A percentile compares a stretch with the other conserved stretches of the same genome.
These are phyloP conservation scores for Melanostigma gelatinosum DNA, from an alignment of 2,113 vertebrate genomes.

Conservation along the genomic window DNA sequence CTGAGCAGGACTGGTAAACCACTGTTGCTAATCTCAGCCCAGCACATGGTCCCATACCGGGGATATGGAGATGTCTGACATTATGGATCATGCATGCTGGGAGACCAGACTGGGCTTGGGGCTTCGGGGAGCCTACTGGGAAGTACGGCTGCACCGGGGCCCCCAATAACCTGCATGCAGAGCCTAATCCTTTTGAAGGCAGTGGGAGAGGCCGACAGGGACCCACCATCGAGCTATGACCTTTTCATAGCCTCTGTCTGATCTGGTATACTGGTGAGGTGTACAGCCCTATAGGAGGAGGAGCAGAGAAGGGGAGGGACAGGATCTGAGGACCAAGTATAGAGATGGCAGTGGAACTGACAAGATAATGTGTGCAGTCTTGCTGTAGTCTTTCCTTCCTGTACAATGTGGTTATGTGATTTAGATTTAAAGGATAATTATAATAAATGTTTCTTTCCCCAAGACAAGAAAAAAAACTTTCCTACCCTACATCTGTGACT, in stretches of 20 bases:
- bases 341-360: constrained; percentile 24
- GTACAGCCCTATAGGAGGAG: constrained; percentile 14
- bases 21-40: constrained; percentile 67
- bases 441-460: not conserved
- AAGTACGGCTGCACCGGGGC: constrained; percentile 36
- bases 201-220: constrained; percentile 47
- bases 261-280: constrained; percentile 42
- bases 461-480: constrained; percentile 2
- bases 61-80: constrained; percentile 71
- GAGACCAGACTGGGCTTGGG: constrained; percentile 63
- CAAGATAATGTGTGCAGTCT: not conserved
- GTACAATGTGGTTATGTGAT: not conserved
- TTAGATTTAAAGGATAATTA: not conserved
- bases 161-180: constrained; percentile 26
- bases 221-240: constrained; percentile 64
- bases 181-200: constrained; percentile 44
- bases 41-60: constrained; percentile 53
- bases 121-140: constrained; percentile 35
- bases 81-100: constrained; percentile 67
- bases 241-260: constrained; percentile 63
- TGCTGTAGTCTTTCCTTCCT: not conserved
- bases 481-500: not conserved
- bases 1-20: constrained; percentile 64
- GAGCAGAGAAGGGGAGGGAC: constrained; percentile 14
- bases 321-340: constrained; percentile 1